Evolutionary conservation across 2,113 vertebrate genomes (phyloP).

Genomic region (Anoura caudifer): DNA sequence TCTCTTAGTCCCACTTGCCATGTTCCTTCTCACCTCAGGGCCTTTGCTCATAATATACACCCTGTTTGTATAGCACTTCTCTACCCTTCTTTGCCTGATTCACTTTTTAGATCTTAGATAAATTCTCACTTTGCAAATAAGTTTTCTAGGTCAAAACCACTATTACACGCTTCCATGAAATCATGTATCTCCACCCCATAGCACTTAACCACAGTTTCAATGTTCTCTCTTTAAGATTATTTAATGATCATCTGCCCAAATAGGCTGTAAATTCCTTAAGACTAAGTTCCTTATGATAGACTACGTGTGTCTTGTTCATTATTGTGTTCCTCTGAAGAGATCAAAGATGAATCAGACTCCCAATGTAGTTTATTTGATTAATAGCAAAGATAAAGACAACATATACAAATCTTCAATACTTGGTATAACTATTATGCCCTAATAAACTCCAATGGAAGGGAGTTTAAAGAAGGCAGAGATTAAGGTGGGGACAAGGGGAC

Average conservation of each 20-base stretch:
- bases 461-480: not conserved
- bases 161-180: not conserved
- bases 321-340: not conserved
- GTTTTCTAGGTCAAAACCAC: not conserved
- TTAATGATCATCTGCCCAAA: not conserved
- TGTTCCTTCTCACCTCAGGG: not conserved
- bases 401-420: not conserved
- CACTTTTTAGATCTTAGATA: not conserved
- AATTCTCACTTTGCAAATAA: conserved; percentile 1
- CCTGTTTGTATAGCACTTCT: not conserved
- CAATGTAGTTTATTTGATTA: not conserved
- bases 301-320: not conserved
- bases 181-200: not conserved
- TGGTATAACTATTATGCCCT: not conserved
- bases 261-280: not conserved
- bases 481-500: not conserved
- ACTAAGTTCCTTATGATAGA: not conserved
- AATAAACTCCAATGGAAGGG: not conserved
- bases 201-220: not conserved
- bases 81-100: not conserved
- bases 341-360: not conserved
- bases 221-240: not conserved
- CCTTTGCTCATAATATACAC: not conserved
- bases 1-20: not conserved
- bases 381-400: not conserved